A percentile compares a stretch with the other conserved stretches of the same genome.
Conservation (phyloP, 2,888 invertebrate species). For the Daptonema setosum region DNA sequence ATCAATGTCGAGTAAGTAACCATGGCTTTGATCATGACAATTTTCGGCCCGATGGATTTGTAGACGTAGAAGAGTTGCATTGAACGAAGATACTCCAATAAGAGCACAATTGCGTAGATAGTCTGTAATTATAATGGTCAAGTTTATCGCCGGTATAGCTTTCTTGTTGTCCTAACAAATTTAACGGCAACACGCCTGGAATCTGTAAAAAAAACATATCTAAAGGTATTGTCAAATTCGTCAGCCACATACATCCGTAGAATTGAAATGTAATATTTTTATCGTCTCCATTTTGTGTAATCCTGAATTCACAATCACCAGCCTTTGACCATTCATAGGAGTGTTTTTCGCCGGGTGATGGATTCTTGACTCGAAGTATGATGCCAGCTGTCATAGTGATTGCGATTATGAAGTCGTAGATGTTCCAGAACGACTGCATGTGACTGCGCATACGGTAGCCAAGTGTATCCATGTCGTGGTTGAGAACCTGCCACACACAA, state of each 20-base stretch:
- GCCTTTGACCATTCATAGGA: too few species aligned
- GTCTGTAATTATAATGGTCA: background rate
- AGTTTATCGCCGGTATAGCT: too few species aligned
- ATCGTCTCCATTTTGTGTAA: too few species aligned
- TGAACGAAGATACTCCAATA: conserved; percentile 26
- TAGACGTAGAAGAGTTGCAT: conserved; percentile 28
- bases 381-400: background rate
- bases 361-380: background rate
- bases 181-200: too few species aligned
- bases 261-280: too few species aligned
- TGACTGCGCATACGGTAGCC: conserved; percentile 22
- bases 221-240: too few species aligned
- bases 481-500: background rate
- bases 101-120: conserved; percentile 23
- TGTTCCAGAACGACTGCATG: conserved; percentile 27
- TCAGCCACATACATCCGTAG: too few species aligned
- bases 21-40: conserved; percentile 30
- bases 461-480: background rate
- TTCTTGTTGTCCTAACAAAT: too few species aligned
- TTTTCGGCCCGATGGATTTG: conserved; percentile 29
- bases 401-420: background rate
- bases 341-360: background rate
- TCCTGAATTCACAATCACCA: too few species aligned
- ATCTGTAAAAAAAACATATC: too few species aligned
- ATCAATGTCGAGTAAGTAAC: conserved; percentile 13